Conservation (phyloP, 2,888 invertebrate species). For the Gandaritis pyraliata region DNA sequence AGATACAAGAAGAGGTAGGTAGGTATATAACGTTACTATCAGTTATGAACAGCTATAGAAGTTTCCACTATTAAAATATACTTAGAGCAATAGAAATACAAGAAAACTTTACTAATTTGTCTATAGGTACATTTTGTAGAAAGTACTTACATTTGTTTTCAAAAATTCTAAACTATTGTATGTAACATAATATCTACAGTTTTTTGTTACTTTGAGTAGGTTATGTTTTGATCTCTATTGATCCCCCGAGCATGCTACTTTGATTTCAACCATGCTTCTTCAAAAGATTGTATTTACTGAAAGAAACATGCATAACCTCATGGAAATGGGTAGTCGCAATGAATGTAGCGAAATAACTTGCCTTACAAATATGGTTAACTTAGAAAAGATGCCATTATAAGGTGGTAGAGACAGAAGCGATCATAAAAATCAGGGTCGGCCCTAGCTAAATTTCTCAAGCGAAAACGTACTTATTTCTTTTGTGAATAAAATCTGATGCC, state of each 20-base stretch:
- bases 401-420: constrained; percentile 13
- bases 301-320: constrained; percentile 50
- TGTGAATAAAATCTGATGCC: not conserved
- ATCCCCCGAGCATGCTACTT: constrained; percentile 57
- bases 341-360: constrained; percentile 37
- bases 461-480: no score
- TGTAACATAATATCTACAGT: constrained; percentile 23
- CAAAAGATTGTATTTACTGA: constrained; percentile 39
- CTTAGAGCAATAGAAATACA: constrained; percentile 26
- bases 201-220: constrained; percentile 16
- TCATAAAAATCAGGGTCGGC: constrained; percentile 12
- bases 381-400: constrained; percentile 38
- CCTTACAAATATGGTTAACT: constrained; percentile 21
- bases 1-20: no score
- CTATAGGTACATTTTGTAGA: constrained; percentile 12
- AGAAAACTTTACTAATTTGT: constrained; percentile 18
- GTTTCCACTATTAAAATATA: constrained; percentile 24
- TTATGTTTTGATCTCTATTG: constrained; percentile 37
- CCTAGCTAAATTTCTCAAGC: no score
- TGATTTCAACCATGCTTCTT: constrained; percentile 37
- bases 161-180: constrained; percentile 16
- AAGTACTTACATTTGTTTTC: constrained; percentile 27
- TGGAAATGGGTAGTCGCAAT: constrained; percentile 43
- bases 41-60: constrained; percentile 27
- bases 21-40: constrained; percentile 15